A percentile compares a stretch with the other conserved stretches of the same genome.
These are phyloP conservation scores for Drosophila leonis DNA, from an alignment of 2,888 invertebrate genomes.

Conservation along the genomic window DNA sequence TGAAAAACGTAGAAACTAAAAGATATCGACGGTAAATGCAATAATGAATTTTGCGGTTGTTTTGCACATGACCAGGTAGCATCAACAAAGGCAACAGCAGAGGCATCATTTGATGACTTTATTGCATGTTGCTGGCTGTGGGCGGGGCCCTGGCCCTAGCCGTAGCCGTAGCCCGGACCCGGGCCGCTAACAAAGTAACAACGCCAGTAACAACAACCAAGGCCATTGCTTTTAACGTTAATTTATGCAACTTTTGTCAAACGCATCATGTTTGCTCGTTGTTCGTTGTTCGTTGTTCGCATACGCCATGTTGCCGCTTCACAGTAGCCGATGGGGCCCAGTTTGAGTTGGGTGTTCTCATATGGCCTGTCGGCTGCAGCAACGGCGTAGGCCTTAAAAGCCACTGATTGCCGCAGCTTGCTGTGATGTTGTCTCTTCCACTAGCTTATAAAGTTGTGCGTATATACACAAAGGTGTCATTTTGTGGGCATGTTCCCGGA, in stretches of 20 bases:
- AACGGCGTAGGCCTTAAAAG: slow-evolving; percentile 31
- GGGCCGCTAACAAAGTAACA: slow-evolving; percentile 65
- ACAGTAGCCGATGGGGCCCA: slow-evolving; percentile 32
- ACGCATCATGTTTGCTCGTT: slow-evolving; percentile 57
- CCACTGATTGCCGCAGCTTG: slow-evolving; percentile 53
- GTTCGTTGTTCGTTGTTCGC: slow-evolving; percentile 30
- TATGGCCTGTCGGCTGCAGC: slow-evolving; percentile 9
- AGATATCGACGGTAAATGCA: slow-evolving; percentile 46
- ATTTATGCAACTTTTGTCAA: slow-evolving; percentile 81
- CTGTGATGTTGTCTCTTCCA: slow-evolving; percentile 16
- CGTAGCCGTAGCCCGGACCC: not conserved
- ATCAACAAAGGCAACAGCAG: slow-evolving; percentile 34
- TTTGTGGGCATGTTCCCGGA: slow-evolving; percentile 52
- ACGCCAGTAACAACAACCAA: slow-evolving; percentile 54
- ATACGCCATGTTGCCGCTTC: slow-evolving; percentile 41
- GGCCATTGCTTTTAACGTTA: slow-evolving; percentile 77
- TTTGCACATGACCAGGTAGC: slow-evolving; percentile 34
- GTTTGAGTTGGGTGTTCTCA: slow-evolving; percentile 23
- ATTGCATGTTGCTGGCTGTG: slow-evolving; percentile 69
- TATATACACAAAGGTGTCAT: slow-evolving; percentile 35
- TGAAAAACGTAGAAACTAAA: slow-evolving; percentile 32
- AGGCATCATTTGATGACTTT: slow-evolving; percentile 76
- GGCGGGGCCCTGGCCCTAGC: slow-evolving; percentile 21
- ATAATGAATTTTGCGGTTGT: slow-evolving; percentile 44
- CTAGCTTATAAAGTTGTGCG: slow-evolving; percentile 22